Evolutionary conservation across 2,797 vertebrate genomes (phyloP).

Genomic region (Melanotaenia maccullochi): DNA sequence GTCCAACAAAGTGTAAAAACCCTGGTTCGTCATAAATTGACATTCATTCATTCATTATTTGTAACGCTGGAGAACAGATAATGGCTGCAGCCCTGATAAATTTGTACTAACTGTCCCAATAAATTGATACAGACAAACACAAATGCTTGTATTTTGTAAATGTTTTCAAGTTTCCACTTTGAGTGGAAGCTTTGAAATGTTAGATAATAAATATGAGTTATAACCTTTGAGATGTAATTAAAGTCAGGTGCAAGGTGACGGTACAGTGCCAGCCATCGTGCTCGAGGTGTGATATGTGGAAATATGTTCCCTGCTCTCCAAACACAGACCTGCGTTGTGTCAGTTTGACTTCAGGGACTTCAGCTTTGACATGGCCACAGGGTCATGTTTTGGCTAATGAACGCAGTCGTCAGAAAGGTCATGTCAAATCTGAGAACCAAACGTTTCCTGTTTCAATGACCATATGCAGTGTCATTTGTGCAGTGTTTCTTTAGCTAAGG

Average conservation of each 20-base stretch:
- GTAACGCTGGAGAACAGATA: too few species aligned
- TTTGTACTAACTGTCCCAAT: too few species aligned
- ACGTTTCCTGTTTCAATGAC: conserved; percentile 60
- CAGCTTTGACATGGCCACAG: conserved; percentile 32
- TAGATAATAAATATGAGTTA: too few species aligned
- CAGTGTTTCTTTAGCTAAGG: conserved; percentile 33
- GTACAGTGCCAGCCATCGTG: conserved; percentile 1
- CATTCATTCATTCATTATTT: too few species aligned
- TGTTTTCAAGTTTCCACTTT: too few species aligned
- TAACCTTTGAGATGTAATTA: neutral
- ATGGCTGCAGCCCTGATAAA: too few species aligned
- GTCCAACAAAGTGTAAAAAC: too few species aligned
- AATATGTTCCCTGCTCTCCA: conserved; percentile 4
- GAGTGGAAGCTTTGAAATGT: too few species aligned
- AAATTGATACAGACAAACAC: too few species aligned
- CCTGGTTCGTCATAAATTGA: too few species aligned
- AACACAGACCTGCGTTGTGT: conserved; percentile 48
- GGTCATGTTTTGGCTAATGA: conserved; percentile 61
- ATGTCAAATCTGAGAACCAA: conserved; percentile 49
- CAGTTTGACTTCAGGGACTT: conserved; percentile 45
- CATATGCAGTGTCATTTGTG: conserved; percentile 27
- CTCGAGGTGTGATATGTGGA: conserved; percentile 2
- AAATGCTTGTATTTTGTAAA: too few species aligned
- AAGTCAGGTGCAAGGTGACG: neutral
- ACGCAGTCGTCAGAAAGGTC: conserved; percentile 51